These are phyloP conservation scores for Hirtodrosophila cameraria DNA, from an alignment of 2,888 invertebrate species.

Conservation along the genomic window DNA sequence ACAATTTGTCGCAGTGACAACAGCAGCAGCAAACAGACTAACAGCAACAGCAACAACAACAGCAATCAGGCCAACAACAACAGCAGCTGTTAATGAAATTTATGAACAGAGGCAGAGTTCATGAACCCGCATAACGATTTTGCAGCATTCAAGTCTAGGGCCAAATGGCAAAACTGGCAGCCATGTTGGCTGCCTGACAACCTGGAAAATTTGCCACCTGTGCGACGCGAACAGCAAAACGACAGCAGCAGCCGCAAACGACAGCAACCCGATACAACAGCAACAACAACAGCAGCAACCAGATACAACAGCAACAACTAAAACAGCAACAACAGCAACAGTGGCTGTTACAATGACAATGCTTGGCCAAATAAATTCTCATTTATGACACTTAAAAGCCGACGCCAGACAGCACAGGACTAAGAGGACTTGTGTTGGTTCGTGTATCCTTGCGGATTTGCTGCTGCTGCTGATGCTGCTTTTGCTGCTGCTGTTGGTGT, in stretches of 20 bases:
- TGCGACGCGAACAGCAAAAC: constrained; percentile 42
- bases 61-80: neutral
- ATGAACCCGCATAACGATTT: constrained; percentile 52
- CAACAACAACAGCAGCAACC: constrained; percentile 11
- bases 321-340: constrained; percentile 11
- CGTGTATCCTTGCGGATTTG: constrained; percentile 33
- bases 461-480: constrained; percentile 22
- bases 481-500: constrained; percentile 20
- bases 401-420: constrained; percentile 45
- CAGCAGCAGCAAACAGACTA: constrained; percentile 1
- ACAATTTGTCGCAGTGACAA: constrained; percentile 62
- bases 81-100: constrained; percentile 76
- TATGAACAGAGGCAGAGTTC: constrained; percentile 65
- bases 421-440: constrained; percentile 28
- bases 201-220: constrained; percentile 66
- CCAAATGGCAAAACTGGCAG: constrained; percentile 39
- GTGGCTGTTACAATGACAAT: constrained; percentile 66
- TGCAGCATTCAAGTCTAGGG: constrained; percentile 28
- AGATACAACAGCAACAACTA: neutral
- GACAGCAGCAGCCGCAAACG: constrained; percentile 15
- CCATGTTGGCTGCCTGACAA: constrained; percentile 54
- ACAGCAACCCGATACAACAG: no score
- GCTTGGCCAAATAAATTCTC: constrained; percentile 78
- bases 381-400: constrained; percentile 78
- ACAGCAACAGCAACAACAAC: constrained; percentile 1